Evolutionary conservation across 2,113 vertebrate genomes (phyloP).

Genomic region (Delphinapterus leucas): DNA sequence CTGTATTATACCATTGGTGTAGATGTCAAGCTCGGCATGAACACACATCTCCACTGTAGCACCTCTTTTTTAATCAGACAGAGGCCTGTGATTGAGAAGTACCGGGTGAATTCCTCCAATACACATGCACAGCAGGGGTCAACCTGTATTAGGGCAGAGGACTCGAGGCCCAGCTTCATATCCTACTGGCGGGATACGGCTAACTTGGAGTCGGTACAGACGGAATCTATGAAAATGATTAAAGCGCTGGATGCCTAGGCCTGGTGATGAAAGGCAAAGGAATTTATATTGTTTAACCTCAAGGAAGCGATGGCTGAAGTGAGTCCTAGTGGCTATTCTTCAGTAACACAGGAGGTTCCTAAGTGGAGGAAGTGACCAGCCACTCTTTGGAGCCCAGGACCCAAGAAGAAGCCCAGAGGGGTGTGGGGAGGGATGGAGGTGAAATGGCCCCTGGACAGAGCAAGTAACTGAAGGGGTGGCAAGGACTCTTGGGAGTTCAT

Average conservation of each 20-base stretch:
- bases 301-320: background rate
- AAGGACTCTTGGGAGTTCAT: background rate
- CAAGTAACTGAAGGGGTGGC: background rate
- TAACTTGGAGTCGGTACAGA: background rate
- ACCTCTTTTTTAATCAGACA: background rate
- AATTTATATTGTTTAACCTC: background rate
- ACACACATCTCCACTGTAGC: too few species aligned
- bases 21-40: background rate
- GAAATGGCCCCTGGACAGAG: background rate
- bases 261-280: conserved; percentile 7
- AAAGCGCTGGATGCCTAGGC: background rate
- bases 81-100: background rate
- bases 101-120: background rate
- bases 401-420: background rate
- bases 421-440: background rate
- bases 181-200: background rate
- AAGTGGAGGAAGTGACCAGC: background rate
- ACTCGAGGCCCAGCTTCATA: background rate
- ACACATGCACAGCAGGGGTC: background rate
- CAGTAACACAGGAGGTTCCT: background rate
- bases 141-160: background rate
- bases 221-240: background rate
- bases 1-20: too few species aligned
- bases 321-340: background rate
- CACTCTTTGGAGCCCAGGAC: background rate